Conservation (phyloP, 2,888 invertebrate species). For the Sinotaia quadrata region DNA sequence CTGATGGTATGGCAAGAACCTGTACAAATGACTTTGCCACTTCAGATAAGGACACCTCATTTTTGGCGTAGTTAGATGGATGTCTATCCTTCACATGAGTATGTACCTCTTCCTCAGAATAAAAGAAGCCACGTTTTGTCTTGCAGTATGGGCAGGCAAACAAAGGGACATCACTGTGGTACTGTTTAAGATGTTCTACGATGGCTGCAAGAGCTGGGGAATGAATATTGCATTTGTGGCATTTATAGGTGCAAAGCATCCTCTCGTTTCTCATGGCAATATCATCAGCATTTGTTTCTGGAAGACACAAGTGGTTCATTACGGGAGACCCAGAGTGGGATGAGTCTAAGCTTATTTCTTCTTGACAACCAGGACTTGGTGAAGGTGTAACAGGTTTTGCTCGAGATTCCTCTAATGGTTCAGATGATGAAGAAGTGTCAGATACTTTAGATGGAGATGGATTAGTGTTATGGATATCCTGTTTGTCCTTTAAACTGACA, state of each 20-base stretch:
- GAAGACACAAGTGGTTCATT: slow-evolving; percentile 6
- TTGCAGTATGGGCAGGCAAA: slow-evolving; percentile 64
- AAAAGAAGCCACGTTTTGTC: slow-evolving; percentile 50
- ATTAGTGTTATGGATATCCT: slow-evolving; percentile 16
- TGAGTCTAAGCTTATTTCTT: no score
- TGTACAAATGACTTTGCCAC: slow-evolving; percentile 56
- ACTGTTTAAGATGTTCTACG: slow-evolving; percentile 57
- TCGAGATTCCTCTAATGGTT: neutral
- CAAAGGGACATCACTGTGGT: slow-evolving; percentile 54
- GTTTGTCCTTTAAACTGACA: slow-evolving; percentile 51
- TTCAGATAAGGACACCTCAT: slow-evolving; percentile 60
- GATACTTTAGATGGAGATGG: slow-evolving; percentile 26
- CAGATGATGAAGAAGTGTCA: neutral
- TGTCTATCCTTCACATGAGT: slow-evolving; percentile 56
- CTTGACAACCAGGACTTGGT: neutral
- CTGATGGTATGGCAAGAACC: slow-evolving; percentile 44
- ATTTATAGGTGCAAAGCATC: slow-evolving; percentile 53
- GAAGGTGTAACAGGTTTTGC: neutral
- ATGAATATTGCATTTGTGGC: slow-evolving; percentile 62
- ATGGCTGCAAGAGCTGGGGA: slow-evolving; percentile 60
- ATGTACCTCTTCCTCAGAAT: slow-evolving; percentile 55
- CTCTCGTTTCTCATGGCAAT: slow-evolving; percentile 25
- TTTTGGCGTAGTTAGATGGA: slow-evolving; percentile 54
- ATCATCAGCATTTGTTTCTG: slow-evolving; percentile 27
- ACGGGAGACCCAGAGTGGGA: neutral